phyloP scores from a whole-genome alignment of 2,888 invertebrate species.

The Sphaerophoria taeniata region DNA sequence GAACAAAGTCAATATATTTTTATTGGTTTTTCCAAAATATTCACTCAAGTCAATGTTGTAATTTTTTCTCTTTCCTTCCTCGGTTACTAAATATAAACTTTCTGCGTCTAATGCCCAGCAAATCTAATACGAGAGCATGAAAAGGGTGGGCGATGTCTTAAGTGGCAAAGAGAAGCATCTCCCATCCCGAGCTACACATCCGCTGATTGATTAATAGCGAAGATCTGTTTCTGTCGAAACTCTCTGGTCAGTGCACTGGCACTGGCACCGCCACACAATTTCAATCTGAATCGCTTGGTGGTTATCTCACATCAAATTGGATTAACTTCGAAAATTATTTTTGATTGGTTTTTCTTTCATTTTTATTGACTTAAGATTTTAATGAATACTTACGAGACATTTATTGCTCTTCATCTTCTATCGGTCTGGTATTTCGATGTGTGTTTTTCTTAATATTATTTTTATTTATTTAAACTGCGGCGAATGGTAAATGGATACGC shows the following conservation, averaged over 20 bases:
- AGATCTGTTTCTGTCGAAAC: not conserved
- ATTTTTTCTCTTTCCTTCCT: not conserved
- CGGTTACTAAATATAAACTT: constrained; percentile 8
- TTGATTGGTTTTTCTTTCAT: constrained; percentile 42
- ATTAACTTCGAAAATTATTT: constrained; percentile 54
- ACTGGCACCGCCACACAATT: not conserved
- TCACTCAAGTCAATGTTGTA: not conserved
- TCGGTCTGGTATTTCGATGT: constrained; percentile 16
- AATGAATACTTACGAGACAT: constrained; percentile 56
- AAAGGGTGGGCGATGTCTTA: constrained; percentile 26
- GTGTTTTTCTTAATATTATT: not conserved
- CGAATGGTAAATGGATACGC: constrained; percentile 21
- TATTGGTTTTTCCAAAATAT: not conserved
- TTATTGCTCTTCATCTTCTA: constrained; percentile 33
- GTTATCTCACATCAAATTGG: constrained; percentile 57
- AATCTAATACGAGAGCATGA: not conserved
- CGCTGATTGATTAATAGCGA: constrained; percentile 57
- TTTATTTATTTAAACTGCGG: too few relatives aligned
- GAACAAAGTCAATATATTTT: constrained; percentile 2
- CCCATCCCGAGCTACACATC: constrained; percentile 40
- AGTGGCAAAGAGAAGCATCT: constrained; percentile 10
- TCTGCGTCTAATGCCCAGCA: constrained; percentile 1
- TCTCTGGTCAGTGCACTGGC: not conserved
- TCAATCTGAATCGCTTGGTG: constrained; percentile 19
- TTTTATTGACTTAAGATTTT: constrained; percentile 54